phyloP scores from a whole-genome alignment of 1,140 invertebrate species.

The Drosophila guanche region DNA sequence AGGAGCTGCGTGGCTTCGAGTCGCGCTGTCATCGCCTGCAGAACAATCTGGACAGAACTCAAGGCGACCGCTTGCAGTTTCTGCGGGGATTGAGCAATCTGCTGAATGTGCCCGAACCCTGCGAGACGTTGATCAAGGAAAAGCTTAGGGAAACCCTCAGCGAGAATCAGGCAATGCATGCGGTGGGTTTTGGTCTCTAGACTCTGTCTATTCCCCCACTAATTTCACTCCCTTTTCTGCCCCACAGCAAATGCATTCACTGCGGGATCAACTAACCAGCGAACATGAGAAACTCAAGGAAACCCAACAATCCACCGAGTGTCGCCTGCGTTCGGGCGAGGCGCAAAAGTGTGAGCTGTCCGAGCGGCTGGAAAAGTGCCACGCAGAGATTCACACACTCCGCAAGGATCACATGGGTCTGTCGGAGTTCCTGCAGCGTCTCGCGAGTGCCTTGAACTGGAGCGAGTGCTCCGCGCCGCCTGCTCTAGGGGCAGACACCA shows the following conservation, averaged over 20 bases:
- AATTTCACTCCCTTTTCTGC: neutral
- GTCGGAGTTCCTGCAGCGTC: constrained; percentile 85
- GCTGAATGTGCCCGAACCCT: constrained; percentile 85
- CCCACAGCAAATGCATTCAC: constrained; percentile 87
- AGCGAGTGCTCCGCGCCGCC: constrained; percentile 77
- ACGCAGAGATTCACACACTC: constrained; percentile 87
- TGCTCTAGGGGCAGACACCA: constrained; percentile 89
- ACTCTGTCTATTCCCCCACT: neutral
- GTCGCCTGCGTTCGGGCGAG: constrained; percentile 87
- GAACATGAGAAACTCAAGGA: constrained; percentile 87
- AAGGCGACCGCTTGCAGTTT: constrained; percentile 78
- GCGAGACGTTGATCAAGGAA: constrained; percentile 90
- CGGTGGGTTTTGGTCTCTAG: constrained; percentile 84
- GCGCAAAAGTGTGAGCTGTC: constrained; percentile 88
- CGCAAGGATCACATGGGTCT: constrained; percentile 78
- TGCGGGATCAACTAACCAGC: constrained; percentile 88
- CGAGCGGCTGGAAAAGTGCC: constrained; percentile 88
- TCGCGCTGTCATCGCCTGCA: constrained; percentile 81
- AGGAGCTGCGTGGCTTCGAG: constrained; percentile 81
- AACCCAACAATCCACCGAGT: constrained; percentile 86
- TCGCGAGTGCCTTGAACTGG: constrained; percentile 85
- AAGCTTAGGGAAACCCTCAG: constrained; percentile 89
- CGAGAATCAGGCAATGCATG: constrained; percentile 89
- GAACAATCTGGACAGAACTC: constrained; percentile 75
- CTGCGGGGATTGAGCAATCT: constrained; percentile 68